Evolutionary conservation across 35 echinoderm and acorn worm genomes (phyloP), one percentile per base, ranked within the genome.

Genomic region (Acanthaster planci): DNA sequence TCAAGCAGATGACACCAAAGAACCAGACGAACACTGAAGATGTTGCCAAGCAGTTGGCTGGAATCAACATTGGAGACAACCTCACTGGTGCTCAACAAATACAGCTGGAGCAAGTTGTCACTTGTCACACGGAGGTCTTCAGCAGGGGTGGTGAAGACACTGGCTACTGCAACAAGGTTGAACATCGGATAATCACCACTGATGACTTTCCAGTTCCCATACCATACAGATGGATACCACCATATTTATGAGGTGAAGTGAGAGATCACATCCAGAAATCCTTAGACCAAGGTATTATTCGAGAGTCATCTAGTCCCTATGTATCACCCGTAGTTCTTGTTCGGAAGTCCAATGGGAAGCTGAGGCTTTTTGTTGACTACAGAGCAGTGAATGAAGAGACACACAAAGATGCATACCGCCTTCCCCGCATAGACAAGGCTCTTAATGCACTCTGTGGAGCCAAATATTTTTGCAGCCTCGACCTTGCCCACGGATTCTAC

Each of bases 391-490:
- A 10, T 68, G 85, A 27, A 95, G 87, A 0, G 89, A 91, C 2
- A 89, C 91, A 51, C 85, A 89, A 9, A 38, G 91, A 35, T 72
- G n/a, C n/a, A n/a, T n/a, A n/a, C n/a, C n/a, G n/a, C n/a, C n/a
- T n/a, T n/a, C n/a, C n/a, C n/a, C n/a, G n/a, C n/a, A n/a, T n/a
- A n/a, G n/a, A n/a, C n/a, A n/a, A n/a, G n/a, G n/a, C n/a, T n/a
- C n/a, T n/a, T n/a, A n/a, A 92, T 89, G 76, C 82, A 17, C 59
- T 86, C 12, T 78, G 87, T 7, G 86, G 86, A 14, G 85, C 89
- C 38, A 86, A 79, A 7, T 85, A 86, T 38, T 92, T 89, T 40
- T 85, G 87, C 29, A 89, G 86, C 39, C 85, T 93, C 36, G 92
- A 93, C 60, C 79, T 93, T 5, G 78, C 90, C n/a, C n/a, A n/a